Evolutionary conservation across 2,113 vertebrate species (phyloP), one percentile per base, ranked within the genome.

Genomic region (Pedionomus torquatus): DNA sequence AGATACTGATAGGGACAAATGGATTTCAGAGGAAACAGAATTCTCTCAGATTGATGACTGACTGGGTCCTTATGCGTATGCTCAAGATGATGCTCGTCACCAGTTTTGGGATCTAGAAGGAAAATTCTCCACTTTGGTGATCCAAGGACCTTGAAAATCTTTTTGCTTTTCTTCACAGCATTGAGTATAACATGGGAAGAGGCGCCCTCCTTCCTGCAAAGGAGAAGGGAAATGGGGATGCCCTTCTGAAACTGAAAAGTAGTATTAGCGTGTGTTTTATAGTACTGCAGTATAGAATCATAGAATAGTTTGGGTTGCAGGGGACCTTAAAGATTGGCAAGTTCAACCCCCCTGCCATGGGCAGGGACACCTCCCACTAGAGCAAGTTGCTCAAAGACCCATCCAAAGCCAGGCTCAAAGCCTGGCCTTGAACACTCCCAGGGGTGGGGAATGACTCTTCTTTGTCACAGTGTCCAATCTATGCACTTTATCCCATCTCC

Each of bases 1-100:
- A 60, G 58, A n/a, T 25, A 21, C 39, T 57, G 70, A 5, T 57
- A 41, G 49, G 30, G n/a, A 30, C 2, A 5, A 61, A 16, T 4
- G 44, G 16, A 16, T 87, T 89, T 72, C 44, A n/a, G 82, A 79
- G 66, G n/a, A 13, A 48, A 58, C 54, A 49, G 49, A 68, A 55
- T 93, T 85, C 33, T 49, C 28, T 26, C 20, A 6, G 11, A 13
- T 81, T 46, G 14, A n/a, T 33, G 55, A 17, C 37, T 48, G 5
- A 26, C 72, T 24, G 19, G 23, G 37, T 84, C 35, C 37, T 87
- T 72, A 7, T 0, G 8, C 1, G 0, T 25, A 8, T 20, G 43
- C 44, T 64, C 33, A 18, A 31, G 60, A 15, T 51, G 44, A 13
- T 9, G 26, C 39, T 78, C 35, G 11, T 77, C 31, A 14, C 35